Evolutionary conservation across 2,888 invertebrate species (phyloP), one percentile per base, ranked within the genome.

Genomic region (Epsilonema sp.): DNA sequence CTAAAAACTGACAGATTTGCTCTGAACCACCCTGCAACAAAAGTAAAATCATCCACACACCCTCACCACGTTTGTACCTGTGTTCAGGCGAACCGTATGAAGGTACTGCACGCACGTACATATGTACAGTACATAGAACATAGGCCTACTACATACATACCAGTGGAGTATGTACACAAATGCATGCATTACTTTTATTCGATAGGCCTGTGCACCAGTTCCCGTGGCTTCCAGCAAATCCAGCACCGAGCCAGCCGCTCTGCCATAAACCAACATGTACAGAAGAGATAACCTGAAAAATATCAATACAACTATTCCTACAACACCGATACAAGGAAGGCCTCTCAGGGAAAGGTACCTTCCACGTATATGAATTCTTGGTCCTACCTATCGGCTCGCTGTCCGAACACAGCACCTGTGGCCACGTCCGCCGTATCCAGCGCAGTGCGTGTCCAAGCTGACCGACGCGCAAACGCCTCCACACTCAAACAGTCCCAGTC

Each of bases 1-100:
- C 65, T 36, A 70, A 57, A 31, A 59, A 58, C 44, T 61, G 54
- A 51, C 65, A 63, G 20, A 70, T 59, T 51, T 69, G 68, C 51
- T 67, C 66, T 1, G 66, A 61, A 20, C 70, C 70, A 19, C 69
- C 69, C 39, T 37, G 8, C 4, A 40, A 40, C 13, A 4, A 5
- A 40, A 22, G 5, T 16, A n/a, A n/a, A n/a, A n/a, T n/a, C n/a
- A n/a, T n/a, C n/a, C n/a, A n/a, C n/a, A n/a, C n/a, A n/a, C n/a
- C n/a, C n/a, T n/a, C n/a, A n/a, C n/a, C n/a, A n/a, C n/a, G n/a
- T n/a, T n/a, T n/a, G n/a, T n/a, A n/a, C n/a, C n/a, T n/a, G n/a
- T n/a, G n/a, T n/a, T n/a, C n/a, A n/a, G n/a, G n/a, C n/a, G n/a
- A n/a, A n/a, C n/a, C n/a, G n/a, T n/a, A n/a, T n/a, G n/a, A n/a